Evolutionary conservation across 1,140 invertebrate genomes (phyloP), one percentile per base, ranked within the genome.

Genomic region (Acromyrmex charruanus): DNA sequence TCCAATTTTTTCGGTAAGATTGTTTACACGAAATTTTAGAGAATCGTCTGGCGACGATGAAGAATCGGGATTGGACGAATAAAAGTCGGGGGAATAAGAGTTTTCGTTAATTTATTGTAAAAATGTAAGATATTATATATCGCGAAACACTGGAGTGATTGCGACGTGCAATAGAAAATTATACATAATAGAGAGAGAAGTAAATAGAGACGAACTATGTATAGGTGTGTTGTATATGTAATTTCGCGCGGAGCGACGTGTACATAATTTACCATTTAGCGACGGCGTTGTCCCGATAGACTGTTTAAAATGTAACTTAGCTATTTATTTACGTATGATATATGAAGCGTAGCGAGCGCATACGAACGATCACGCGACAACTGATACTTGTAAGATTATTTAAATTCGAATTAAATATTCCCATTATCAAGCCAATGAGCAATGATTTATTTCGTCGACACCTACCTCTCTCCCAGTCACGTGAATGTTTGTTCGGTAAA

Each of bases 351-450:
- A 86, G 69, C 69, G 89, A 72, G 80, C 86, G 75, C 86, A 51
- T 68, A 55, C 53, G 65, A 88, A 75, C 63, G 63, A 69, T 86
- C 61, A 59, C 86, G 77, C 91, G 89, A 90, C 89, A 89, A 90
- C 88, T 91, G 87, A 92, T 94, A 93, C 91, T 89, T 89, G 89
- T 92, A 94, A 93, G 88, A 94, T 94, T 94, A 94, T 95, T 95
- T 95, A 94, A 95, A 94, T 92, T 92, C 89, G 91, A 91, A 95
- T 94, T 94, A 95, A 95, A 95, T 95, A 95, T 94, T 95, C 93
- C 93, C 91, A 93, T 90, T 94, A 94, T 94, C 91, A 81, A 90
- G 65, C 59, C 86, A 90, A 55, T 31, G 51, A 81, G 59, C 58
- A 75, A 44, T 69, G 61, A 69, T 77, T 88, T 89, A 77, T 89